A percentile compares a stretch with the other conserved stretches of the same genome.
Conservation (phyloP, 2,113 vertebrate genomes). For the Bolborhynchus lineola region DNA sequence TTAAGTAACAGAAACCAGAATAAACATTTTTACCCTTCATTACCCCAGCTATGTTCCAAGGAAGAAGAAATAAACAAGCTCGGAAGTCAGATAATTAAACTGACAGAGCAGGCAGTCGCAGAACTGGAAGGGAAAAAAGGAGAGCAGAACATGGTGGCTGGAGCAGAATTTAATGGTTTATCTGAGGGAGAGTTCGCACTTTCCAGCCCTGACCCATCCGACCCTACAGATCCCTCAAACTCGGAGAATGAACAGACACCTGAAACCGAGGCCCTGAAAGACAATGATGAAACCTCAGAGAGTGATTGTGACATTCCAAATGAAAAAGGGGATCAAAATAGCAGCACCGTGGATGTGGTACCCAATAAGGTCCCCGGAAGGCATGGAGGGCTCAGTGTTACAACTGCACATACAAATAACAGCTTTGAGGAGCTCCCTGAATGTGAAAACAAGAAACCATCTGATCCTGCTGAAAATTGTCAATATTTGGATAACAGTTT, state of each 20-base stretch:
- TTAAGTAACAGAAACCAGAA: slow-evolving; percentile 70
- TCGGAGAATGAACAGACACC: not conserved
- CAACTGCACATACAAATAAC: not conserved
- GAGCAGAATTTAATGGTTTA: slow-evolving; percentile 41
- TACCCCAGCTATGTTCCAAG: slow-evolving; percentile 53
- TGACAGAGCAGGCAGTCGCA: slow-evolving; percentile 52
- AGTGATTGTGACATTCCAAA: not conserved
- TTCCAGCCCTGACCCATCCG: slow-evolving; percentile 5
- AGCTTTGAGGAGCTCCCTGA: not conserved
- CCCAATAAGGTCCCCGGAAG: not conserved
- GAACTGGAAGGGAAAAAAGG: slow-evolving; percentile 60
- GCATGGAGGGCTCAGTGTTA: not conserved
- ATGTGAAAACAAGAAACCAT: not conserved
- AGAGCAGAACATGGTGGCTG: not conserved
- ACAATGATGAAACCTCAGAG: not conserved
- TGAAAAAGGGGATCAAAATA: not conserved
- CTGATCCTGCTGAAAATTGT: not conserved
- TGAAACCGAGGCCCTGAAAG: not conserved
- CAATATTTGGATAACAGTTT: slow-evolving; percentile 19
- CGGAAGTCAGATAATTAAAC: slow-evolving; percentile 66
- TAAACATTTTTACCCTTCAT: slow-evolving; percentile 70
- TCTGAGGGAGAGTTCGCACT: slow-evolving; percentile 23
- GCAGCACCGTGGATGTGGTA: not conserved
- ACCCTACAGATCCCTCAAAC: slow-evolving; percentile 31
- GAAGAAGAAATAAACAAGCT: slow-evolving; percentile 69